Percentiles rank a stretch among this genome's conserved stretches.
phyloP scores from a whole-genome alignment of 2,797 vertebrate genomes.

The Oryzias sinensis region DNA sequence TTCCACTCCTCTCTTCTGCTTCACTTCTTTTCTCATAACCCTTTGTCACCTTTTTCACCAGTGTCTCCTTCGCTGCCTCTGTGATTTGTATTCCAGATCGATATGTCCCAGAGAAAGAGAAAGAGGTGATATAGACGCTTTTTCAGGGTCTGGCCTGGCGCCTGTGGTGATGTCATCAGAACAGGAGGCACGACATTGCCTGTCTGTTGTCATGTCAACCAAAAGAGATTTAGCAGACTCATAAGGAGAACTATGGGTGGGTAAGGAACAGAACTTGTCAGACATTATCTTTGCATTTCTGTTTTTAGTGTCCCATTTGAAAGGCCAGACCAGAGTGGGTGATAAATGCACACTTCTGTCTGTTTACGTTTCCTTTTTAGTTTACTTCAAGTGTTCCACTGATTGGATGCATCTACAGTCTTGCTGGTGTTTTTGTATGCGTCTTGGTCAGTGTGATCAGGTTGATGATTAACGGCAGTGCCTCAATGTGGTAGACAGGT shows the following conservation, averaged over 20 bases:
- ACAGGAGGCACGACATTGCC: constrained; percentile 58
- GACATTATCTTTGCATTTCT: constrained; percentile 15
- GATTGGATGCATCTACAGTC: constrained; percentile 30
- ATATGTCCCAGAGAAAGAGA: constrained; percentile 46
- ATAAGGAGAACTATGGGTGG: constrained; percentile 16
- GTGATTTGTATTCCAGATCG: constrained; percentile 68
- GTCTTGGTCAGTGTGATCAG: constrained; percentile 50
- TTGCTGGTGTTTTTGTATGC: constrained; percentile 19
- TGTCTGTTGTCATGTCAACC: constrained; percentile 77
- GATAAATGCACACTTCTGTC: constrained; percentile 9
- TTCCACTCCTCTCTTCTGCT: constrained; percentile 2
- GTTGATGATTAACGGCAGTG: constrained; percentile 71
- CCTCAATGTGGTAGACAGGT: constrained; percentile 63
- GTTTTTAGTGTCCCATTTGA: constrained; percentile 2
- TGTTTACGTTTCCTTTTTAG: constrained; percentile 9
- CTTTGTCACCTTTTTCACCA: constrained; percentile 27
- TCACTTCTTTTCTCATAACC: constrained; percentile 7
- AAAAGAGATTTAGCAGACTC: constrained; percentile 48
- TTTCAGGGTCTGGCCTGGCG: constrained; percentile 52
- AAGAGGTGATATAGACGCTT: constrained; percentile 39
- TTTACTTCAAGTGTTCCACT: not conserved
- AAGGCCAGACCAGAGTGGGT: constrained; percentile 3
- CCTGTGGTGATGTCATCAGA: constrained; percentile 71
- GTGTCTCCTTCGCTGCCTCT: constrained; percentile 28
- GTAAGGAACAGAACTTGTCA: constrained; percentile 6